Conservation (phyloP, 2,888 invertebrate genomes). For the Furcula furcula region DNA sequence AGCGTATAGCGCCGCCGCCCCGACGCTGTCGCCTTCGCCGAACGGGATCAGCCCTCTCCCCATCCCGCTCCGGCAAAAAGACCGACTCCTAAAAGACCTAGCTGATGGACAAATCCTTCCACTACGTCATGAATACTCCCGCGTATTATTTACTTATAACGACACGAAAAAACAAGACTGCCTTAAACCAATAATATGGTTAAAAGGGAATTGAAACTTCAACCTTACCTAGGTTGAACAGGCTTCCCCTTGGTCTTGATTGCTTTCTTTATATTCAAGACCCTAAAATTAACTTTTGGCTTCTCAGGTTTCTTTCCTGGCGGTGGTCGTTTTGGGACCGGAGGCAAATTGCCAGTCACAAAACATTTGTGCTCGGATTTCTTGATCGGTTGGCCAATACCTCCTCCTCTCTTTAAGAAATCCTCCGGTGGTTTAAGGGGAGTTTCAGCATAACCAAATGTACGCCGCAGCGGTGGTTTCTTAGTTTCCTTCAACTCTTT, state of each 20-base stretch:
- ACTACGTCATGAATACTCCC: too few relatives aligned
- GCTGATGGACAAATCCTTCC: too few relatives aligned
- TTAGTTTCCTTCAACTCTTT: slow-evolving; percentile 69
- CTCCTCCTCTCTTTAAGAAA: slow-evolving; percentile 84
- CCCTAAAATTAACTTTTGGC: slow-evolving; percentile 76
- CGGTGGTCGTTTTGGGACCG: slow-evolving; percentile 67
- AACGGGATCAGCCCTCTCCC: too few relatives aligned
- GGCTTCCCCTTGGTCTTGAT: slow-evolving; percentile 77
- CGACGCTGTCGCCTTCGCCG: too few relatives aligned
- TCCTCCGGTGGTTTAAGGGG: slow-evolving; percentile 81
- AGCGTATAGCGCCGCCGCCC: too few relatives aligned
- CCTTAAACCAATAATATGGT: too few relatives aligned
- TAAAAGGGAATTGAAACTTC: neutral
- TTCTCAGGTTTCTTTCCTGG: slow-evolving; percentile 52
- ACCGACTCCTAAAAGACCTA: too few relatives aligned
- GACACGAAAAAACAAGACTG: too few relatives aligned
- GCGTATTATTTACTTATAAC: too few relatives aligned
- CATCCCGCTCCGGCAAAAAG: too few relatives aligned
- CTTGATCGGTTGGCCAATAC: slow-evolving; percentile 66
- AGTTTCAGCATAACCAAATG: slow-evolving; percentile 86
- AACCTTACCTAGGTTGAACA: slow-evolving; percentile 72
- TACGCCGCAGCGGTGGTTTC: slow-evolving; percentile 73
- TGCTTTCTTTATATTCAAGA: slow-evolving; percentile 83
- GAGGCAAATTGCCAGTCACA: slow-evolving; percentile 63
- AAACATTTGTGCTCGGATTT: slow-evolving; percentile 60